phyloP scores from a whole-genome alignment of 2,888 invertebrate species.

The Periphyllus acericola region DNA sequence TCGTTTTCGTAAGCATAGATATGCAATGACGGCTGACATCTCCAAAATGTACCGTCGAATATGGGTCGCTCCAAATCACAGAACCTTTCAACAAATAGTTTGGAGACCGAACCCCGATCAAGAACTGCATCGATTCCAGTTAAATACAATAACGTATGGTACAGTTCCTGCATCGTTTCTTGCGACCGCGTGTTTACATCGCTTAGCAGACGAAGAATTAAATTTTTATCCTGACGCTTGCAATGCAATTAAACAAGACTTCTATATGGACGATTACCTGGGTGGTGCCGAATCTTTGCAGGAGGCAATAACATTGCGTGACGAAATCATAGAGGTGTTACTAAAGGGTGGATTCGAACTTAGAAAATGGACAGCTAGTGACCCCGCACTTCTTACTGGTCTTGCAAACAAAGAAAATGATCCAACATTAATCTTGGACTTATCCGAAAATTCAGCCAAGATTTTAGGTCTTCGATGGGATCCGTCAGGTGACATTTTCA shows the following conservation, averaged over 20 bases:
- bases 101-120: conserved; percentile 14
- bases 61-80: conserved; percentile 28
- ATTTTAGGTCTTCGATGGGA: background rate
- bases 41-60: conserved; percentile 6
- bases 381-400: background rate
- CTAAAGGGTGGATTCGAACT: background rate
- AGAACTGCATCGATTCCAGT: background rate
- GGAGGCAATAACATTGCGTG: conserved; percentile 56
- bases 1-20: conserved; percentile 12
- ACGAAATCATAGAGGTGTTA: background rate
- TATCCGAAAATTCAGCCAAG: background rate
- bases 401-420: background rate
- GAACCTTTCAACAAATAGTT: conserved; percentile 23
- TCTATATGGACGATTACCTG: conserved; percentile 66
- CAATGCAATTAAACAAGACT: conserved; percentile 63
- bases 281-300: conserved; percentile 63
- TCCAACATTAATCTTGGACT: background rate
- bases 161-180: conserved; percentile 64
- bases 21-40: conserved; percentile 6
- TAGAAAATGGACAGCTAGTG: background rate
- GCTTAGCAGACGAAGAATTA: conserved; percentile 64
- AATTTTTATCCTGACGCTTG: conserved; percentile 61
- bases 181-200: conserved; percentile 64
- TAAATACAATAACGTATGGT: conserved; percentile 66
- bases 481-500: background rate